phyloP scores from a whole-genome alignment of 2,888 invertebrate genomes.

The Ectemnius lituratus region DNA sequence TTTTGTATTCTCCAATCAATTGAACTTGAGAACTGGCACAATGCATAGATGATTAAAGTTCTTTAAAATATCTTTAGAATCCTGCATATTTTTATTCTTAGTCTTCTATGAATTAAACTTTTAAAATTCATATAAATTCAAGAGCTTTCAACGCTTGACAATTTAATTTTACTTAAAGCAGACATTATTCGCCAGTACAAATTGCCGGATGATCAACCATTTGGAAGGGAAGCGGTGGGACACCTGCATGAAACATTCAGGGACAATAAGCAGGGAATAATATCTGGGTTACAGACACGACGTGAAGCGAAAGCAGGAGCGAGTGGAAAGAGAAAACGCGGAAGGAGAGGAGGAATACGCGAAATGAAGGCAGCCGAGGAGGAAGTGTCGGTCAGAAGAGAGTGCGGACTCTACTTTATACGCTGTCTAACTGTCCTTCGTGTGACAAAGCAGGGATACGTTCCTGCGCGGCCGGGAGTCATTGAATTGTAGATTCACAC shows the following conservation, averaged over 20 bases:
- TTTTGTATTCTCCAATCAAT: no score
- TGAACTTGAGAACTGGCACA: no score
- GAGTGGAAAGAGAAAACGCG: slow-evolving; percentile 22
- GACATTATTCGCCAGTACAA: slow-evolving; percentile 64
- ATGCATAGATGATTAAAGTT: no score
- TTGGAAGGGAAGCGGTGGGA: no score
- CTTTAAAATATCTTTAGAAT: no score
- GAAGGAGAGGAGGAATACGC: slow-evolving; percentile 20
- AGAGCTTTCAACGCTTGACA: no score
- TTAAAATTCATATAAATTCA: no score
- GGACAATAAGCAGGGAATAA: slow-evolving; percentile 45
- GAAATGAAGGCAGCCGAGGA: slow-evolving; percentile 16
- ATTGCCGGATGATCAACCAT: slow-evolving; percentile 41
- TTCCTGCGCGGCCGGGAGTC: slow-evolving; percentile 47
- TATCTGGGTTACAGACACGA: slow-evolving; percentile 61
- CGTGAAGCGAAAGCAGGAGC: slow-evolving; percentile 15
- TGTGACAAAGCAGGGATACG: slow-evolving; percentile 62
- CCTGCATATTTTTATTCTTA: no score
- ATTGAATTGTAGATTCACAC: slow-evolving; percentile 72
- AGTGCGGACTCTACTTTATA: slow-evolving; percentile 33
- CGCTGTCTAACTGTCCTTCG: slow-evolving; percentile 57
- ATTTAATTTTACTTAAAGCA: no score
- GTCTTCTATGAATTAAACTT: no score
- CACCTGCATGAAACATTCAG: no score
- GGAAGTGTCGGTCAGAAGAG: slow-evolving; percentile 31